Evolutionary conservation across 37 sponge, comb jelly and placozoan species (phyloP).

Genomic region (Beroe ovata): DNA sequence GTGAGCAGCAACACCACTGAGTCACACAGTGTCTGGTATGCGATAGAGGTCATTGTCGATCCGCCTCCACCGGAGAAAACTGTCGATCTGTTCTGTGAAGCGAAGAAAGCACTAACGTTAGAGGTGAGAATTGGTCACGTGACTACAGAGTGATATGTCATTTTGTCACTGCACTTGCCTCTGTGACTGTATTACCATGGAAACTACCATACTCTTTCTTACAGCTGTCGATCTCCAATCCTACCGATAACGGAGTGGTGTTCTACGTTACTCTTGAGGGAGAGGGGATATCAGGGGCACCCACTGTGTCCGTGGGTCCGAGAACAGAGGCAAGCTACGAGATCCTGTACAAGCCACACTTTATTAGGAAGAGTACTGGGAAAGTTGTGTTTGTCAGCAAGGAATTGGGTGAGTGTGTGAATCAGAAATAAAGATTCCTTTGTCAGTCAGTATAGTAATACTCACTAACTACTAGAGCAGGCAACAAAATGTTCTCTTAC

Average conservation of each 20-base stretch:
- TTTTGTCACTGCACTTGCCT: too few species aligned
- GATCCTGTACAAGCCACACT: slow-evolving; percentile 70
- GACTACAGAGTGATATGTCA: too few species aligned
- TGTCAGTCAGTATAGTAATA: too few species aligned
- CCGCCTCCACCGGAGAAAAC: slow-evolving; percentile 66
- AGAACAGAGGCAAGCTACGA: slow-evolving; percentile 74
- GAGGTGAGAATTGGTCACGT: slow-evolving; percentile 35
- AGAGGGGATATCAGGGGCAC: slow-evolving; percentile 75
- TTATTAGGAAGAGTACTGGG: slow-evolving; percentile 25
- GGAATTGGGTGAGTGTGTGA: slow-evolving; percentile 20
- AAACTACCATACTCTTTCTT: not conserved
- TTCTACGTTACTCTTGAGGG: slow-evolving; percentile 75
- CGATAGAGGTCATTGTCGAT: slow-evolving; percentile 59
- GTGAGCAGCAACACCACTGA: slow-evolving; percentile 14
- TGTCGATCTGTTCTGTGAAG: slow-evolving; percentile 60
- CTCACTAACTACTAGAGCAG: too few species aligned
- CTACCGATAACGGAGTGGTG: slow-evolving; percentile 36
- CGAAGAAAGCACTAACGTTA: slow-evolving; percentile 49
- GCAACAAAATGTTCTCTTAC: too few species aligned
- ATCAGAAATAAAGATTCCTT: too few species aligned
- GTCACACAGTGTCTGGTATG: slow-evolving; percentile 67
- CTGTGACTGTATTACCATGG: too few species aligned
- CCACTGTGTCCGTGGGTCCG: slow-evolving; percentile 70
- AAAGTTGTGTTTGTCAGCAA: slow-evolving; percentile 65
- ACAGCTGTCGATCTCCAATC: slow-evolving; percentile 65